Evolutionary conservation across 2,113 vertebrate genomes (phyloP).

Genomic region (Pollimyrus isidori): DNA sequence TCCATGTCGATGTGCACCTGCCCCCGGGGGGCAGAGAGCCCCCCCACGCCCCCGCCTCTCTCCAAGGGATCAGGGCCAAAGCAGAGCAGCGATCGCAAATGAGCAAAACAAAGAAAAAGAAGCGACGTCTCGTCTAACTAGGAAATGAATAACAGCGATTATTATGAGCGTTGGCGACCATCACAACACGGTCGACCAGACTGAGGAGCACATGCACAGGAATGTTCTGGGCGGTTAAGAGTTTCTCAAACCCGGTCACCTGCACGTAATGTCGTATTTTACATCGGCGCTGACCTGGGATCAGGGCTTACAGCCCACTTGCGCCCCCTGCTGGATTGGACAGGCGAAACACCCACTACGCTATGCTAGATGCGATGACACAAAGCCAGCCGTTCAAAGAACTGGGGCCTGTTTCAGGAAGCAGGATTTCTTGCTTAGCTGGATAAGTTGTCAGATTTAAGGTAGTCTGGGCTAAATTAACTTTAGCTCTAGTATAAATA

Average conservation of each 20-base stretch:
- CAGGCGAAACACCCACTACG: not conserved
- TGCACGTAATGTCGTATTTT: not conserved
- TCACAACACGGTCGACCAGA: not conserved
- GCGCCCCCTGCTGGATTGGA: conserved; percentile 1
- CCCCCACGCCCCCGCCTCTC: not conserved
- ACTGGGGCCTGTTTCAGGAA: no score
- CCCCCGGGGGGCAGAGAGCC: not conserved
- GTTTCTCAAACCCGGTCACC: not conserved
- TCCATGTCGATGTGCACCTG: conserved; percentile 46
- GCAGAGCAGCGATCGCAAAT: not conserved
- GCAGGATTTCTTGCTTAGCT: no score
- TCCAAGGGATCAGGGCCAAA: not conserved
- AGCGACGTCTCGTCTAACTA: not conserved
- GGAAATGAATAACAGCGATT: not conserved
- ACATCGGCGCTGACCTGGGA: not conserved
- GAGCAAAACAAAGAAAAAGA: not conserved
- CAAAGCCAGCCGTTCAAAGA: not conserved
- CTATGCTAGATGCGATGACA: not conserved
- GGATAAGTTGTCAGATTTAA: no score
- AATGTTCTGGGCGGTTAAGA: not conserved
- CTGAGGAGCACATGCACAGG: not conserved
- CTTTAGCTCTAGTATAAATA: no score
- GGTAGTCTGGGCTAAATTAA: no score
- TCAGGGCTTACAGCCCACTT: not conserved
- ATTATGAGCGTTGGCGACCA: not conserved